Evolutionary conservation across 2,113 vertebrate species (phyloP).

Genomic region (Astatotilapia flaviijosephi): DNA sequence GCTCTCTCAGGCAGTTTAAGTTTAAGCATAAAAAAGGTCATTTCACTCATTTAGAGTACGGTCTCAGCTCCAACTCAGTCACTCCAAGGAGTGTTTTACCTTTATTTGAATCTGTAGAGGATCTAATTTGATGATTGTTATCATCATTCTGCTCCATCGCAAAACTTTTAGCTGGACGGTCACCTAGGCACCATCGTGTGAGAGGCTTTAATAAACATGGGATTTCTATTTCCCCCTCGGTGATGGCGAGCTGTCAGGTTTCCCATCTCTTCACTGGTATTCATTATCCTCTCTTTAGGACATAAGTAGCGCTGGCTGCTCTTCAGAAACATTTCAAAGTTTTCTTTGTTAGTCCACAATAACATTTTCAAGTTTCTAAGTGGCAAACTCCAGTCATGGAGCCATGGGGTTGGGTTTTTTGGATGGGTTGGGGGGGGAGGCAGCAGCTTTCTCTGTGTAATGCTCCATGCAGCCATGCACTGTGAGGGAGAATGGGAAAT

Average conservation of each 20-base stretch:
- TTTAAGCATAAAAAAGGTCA: neutral
- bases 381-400: neutral
- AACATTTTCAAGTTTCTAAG: neutral
- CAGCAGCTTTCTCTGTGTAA: neutral
- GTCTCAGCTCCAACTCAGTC: neutral
- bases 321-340: neutral
- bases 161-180: neutral
- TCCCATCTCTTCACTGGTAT: neutral
- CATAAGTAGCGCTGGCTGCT: neutral
- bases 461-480: neutral
- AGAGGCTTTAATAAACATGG: neutral
- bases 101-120: neutral
- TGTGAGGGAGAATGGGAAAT: neutral
- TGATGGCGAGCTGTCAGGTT: neutral
- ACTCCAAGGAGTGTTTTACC: neutral
- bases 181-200: neutral
- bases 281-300: neutral
- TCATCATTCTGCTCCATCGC: neutral
- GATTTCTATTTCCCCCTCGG: neutral
- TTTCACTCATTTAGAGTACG: neutral
- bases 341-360: neutral
- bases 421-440: neutral
- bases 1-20: neutral
- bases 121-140: neutral
- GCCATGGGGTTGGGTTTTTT: neutral